A percentile compares a stretch with the other conserved stretches of the same genome.
Conservation (phyloP, 2,888 invertebrate genomes). For the Anticlea derivata region DNA sequence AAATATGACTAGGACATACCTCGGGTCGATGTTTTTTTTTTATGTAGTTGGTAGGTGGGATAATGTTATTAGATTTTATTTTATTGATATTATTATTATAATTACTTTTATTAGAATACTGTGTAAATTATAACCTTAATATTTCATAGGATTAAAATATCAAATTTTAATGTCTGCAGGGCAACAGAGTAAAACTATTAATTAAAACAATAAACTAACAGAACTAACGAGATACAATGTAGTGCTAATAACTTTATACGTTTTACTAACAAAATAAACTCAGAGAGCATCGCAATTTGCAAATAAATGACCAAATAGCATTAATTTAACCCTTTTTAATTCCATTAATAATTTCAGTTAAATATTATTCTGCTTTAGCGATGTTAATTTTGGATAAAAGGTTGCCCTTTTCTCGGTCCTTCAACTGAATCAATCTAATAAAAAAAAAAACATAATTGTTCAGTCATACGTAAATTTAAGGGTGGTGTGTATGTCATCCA, state of each 20-base stretch:
- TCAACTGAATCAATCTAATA: neutral
- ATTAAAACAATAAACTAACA: neutral
- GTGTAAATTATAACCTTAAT: too few species aligned
- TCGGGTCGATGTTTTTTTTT: too few species aligned
- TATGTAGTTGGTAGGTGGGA: too few species aligned
- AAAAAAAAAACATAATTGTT: too few species aligned
- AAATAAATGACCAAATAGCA: slow-evolving; percentile 3
- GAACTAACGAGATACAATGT: neutral
- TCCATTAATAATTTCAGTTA: slow-evolving; percentile 6
- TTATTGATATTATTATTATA: too few species aligned
- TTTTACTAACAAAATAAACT: neutral
- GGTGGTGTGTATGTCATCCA: neutral
- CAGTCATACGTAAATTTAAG: neutral
- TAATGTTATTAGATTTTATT: too few species aligned
- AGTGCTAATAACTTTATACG: slow-evolving; percentile 4
- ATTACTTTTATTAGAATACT: too few species aligned
- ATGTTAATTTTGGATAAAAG: slow-evolving; percentile 8
- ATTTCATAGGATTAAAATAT: too few species aligned
- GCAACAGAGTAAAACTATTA: too few species aligned
- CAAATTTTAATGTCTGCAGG: too few species aligned
- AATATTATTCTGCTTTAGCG: slow-evolving; percentile 2
- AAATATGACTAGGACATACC: too few species aligned
- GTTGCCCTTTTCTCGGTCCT: neutral
- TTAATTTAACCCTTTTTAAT: slow-evolving; percentile 3
- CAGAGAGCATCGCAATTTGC: neutral